Percentiles rank a stretch among this genome's conserved stretches.
phyloP scores from a whole-genome alignment of 2,797 vertebrate species.

The Mycteria americana region DNA sequence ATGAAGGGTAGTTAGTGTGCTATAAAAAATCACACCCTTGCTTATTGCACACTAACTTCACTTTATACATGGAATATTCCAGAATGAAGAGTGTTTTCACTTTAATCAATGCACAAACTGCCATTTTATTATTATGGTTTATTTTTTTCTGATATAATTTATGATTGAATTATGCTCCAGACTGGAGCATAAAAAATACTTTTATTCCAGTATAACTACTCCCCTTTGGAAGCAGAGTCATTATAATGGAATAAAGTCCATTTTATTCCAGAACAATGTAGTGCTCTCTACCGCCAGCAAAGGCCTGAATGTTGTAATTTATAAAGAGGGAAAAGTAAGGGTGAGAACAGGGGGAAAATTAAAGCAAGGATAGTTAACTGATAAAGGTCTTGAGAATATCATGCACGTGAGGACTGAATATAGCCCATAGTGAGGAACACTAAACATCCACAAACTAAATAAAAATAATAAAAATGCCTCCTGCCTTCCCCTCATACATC shows the following conservation, averaged over 20 bases:
- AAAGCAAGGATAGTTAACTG: slow-evolving; percentile 62
- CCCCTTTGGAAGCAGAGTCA: slow-evolving; percentile 69
- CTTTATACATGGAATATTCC: slow-evolving; percentile 61
- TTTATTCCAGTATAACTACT: slow-evolving; percentile 69
- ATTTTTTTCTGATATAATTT: slow-evolving; percentile 72
- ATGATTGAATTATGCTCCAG: slow-evolving; percentile 73
- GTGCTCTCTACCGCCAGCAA: slow-evolving; percentile 52
- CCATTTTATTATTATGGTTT: slow-evolving; percentile 74
- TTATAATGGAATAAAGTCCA: slow-evolving; percentile 71
- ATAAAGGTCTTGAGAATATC: slow-evolving; percentile 65
- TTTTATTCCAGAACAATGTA: slow-evolving; percentile 69
- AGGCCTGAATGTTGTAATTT: slow-evolving; percentile 60
- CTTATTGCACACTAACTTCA: slow-evolving; percentile 65
- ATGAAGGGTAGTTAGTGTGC: slow-evolving; percentile 52
- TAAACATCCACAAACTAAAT: slow-evolving; percentile 61
- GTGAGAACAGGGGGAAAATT: slow-evolving; percentile 52
- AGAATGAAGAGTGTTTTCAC: slow-evolving; percentile 70
- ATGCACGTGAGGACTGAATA: slow-evolving; percentile 7
- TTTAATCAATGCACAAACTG: slow-evolving; percentile 74
- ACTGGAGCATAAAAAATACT: slow-evolving; percentile 69
- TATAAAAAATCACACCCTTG: slow-evolving; percentile 66
- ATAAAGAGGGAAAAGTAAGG: slow-evolving; percentile 53
- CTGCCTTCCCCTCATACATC: slow-evolving; percentile 43
- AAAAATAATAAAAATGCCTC: slow-evolving; percentile 65
- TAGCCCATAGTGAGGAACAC: slow-evolving; percentile 23